A percentile compares a stretch with the other conserved stretches of the same genome.
phyloP scores from a whole-genome alignment of 2,797 vertebrate genomes.

The Clarias laeviceps region DNA sequence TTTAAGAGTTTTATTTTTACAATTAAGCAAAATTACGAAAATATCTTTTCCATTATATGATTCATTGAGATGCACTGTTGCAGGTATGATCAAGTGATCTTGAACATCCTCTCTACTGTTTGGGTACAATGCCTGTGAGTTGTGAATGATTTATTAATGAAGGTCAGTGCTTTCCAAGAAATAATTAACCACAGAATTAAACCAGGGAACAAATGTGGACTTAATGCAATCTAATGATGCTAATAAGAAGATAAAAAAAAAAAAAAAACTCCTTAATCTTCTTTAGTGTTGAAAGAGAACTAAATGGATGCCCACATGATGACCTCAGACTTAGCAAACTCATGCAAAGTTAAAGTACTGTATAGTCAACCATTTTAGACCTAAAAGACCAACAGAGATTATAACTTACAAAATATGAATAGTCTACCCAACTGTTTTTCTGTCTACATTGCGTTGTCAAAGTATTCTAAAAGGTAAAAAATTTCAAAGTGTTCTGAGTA shows the following conservation, averaged over 20 bases:
- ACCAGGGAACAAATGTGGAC: constrained; percentile 44
- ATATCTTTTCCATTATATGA: no score
- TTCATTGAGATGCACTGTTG: no score
- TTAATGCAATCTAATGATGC: constrained; percentile 29
- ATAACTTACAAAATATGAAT: not conserved
- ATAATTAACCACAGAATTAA: constrained; percentile 47
- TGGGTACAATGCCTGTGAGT: not conserved
- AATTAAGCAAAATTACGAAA: no score
- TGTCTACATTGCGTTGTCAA: not conserved
- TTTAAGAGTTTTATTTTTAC: no score
- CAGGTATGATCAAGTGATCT: not conserved
- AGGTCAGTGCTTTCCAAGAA: constrained; percentile 27
- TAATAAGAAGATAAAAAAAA: constrained; percentile 12
- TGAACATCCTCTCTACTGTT: not conserved
- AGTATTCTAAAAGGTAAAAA: not conserved
- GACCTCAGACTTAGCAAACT: not conserved
- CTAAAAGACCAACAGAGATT: not conserved
- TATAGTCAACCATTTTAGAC: not conserved
- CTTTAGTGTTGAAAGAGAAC: not conserved
- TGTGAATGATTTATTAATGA: constrained; percentile 1
- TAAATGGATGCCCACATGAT: not conserved
- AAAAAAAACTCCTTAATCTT: constrained; percentile 24
- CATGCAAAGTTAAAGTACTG: not conserved
- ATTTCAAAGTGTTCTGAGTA: not conserved
- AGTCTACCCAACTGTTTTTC: not conserved